Base-by-base conservation (phyloP, 2,888 invertebrate genomes). In the Drosophila percnosoma region DNA sequence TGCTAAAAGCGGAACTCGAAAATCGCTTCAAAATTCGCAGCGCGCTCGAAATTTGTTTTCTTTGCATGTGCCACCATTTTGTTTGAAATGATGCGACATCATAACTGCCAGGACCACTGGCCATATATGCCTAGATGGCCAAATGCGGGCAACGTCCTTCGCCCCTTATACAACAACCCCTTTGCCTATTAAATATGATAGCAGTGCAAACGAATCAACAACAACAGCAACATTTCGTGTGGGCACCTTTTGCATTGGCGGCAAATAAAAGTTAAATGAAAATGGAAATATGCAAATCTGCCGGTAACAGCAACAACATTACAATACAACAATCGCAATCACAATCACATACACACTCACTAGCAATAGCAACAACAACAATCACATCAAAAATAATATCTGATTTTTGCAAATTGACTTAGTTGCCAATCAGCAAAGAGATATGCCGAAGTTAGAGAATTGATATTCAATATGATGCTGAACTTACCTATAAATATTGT, bases 181-280 rank as follows among this genome's bases (percentile, higher is more conserved):
- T 24, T 59, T 78, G 79, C 59, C 86, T 63, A 79, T 82, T 83
- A 75, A 83, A 81, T 89, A 73, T 83, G 83, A 87, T 89, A 75
- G 75, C 87, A 78, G 69, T 76, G 75, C 83, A 80, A 80, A 72
- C 67, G 73, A 71, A 82, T 67, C 81, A 67, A 57, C 78, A 59
- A 24, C 72, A 68, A 49, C 52, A 61, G 45, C 31, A 58, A 59
- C 36, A 42, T 57, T 59, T 55, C 31, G 36, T 40, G 34, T 11
- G 21, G 33, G 29, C 66, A 61, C 58, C 60, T 75, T 82, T 73
- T 67, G 63, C 54, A 65, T 79, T 68, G 63, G 29, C 63, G 66
- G 42, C 80, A 83, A 85, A 78, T 82, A 80, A 88, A 83, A 80
- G 78, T 72, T 75, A 75, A 82, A 83, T 82, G 87, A 78, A 87